Evolutionary conservation across 2,113 vertebrate species (phyloP).

Genomic region (Tauraco erythrolophus): DNA sequence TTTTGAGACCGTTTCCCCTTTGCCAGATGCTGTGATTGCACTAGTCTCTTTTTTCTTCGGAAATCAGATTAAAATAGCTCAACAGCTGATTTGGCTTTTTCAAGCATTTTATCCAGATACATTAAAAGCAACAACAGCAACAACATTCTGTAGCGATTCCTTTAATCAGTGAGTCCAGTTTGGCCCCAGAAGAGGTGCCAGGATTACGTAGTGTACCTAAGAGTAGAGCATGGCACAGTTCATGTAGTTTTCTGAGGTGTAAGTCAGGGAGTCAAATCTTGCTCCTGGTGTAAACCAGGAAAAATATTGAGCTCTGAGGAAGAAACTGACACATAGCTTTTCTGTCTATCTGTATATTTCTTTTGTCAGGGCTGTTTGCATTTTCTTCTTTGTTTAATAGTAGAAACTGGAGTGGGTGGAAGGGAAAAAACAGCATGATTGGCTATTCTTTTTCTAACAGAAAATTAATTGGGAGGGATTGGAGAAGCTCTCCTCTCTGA

Average conservation of each 20-base stretch:
- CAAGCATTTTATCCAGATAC: not conserved
- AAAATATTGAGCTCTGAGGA: not conserved
- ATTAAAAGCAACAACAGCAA: not conserved
- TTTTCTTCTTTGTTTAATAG: conserved; percentile 26
- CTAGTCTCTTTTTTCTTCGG: not conserved
- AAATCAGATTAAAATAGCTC: conserved; percentile 11
- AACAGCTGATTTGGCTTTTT: not conserved
- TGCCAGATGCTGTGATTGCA: conserved; percentile 21
- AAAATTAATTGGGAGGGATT: not conserved
- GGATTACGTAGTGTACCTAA: not conserved
- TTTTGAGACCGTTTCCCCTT: not conserved
- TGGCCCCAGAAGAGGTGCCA: not conserved
- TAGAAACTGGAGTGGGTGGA: not conserved
- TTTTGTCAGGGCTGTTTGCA: conserved; percentile 6
- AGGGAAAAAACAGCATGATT: not conserved
- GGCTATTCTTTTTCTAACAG: not conserved
- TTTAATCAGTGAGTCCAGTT: not conserved
- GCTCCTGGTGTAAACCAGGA: not conserved
- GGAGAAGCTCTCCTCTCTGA: not conserved
- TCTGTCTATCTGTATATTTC: not conserved
- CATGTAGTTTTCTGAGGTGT: not conserved
- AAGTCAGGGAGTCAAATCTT: not conserved
- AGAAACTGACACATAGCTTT: not conserved
- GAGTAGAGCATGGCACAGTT: not conserved
- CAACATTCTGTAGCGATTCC: not conserved